Evolutionary conservation across 2,797 vertebrate species (phyloP).

Genomic region (Lerista edwardsae): DNA sequence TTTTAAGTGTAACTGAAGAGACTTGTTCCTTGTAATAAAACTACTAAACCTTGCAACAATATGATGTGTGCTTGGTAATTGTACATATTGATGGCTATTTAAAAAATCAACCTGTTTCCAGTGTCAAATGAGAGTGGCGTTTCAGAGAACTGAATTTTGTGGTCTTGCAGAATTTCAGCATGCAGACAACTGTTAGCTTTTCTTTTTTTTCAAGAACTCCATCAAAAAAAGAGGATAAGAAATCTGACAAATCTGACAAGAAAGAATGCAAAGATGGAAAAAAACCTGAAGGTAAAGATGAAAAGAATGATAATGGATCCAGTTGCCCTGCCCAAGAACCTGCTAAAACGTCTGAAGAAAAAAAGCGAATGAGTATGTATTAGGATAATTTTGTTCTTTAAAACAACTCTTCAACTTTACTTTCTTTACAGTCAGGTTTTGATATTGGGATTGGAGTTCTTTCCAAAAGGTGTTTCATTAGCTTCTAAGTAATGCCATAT

Average conservation of each 20-base stretch:
- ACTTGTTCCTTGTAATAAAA: background rate
- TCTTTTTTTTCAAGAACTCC: conserved; percentile 76
- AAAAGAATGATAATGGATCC: conserved; percentile 82
- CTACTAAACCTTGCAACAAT: too few species aligned
- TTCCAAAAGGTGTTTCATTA: background rate
- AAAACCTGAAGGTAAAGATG: conserved; percentile 87
- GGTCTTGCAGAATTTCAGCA: too few species aligned
- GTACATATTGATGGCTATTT: too few species aligned
- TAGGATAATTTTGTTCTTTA: conserved; percentile 3
- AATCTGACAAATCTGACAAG: conserved; percentile 90
- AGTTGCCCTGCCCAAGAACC: conserved; percentile 81
- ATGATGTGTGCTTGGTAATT: background rate
- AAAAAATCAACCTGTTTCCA: background rate
- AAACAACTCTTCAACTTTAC: too few species aligned
- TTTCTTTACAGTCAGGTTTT: background rate
- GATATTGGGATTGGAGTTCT: background rate
- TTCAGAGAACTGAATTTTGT: background rate
- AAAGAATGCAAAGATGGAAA: conserved; percentile 91
- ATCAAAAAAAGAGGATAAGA: conserved; percentile 95
- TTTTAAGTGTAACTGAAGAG: too few species aligned
- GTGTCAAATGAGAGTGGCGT: background rate
- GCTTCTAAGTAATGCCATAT: too few species aligned
- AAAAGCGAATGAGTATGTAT: conserved; percentile 89
- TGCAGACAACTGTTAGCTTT: background rate
- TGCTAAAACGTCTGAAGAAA: conserved; percentile 88